Evolutionary conservation across 2,797 vertebrate species (phyloP).

Genomic region (Botia kubotai): DNA sequence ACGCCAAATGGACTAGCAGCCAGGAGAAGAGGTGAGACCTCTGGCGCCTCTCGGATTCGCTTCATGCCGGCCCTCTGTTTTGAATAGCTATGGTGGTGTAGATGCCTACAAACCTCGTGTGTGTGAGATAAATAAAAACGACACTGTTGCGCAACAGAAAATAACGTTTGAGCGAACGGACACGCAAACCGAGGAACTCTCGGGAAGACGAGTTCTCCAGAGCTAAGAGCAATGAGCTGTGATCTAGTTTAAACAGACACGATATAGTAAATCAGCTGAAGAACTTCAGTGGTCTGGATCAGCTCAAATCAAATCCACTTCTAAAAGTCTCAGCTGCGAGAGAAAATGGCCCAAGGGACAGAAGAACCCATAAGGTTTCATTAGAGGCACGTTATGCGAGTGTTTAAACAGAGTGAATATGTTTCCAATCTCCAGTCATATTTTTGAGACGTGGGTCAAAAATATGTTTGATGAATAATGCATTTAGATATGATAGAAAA

Average conservation of each 20-base stretch:
- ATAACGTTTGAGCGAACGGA: too few relatives aligned
- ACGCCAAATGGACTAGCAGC: constrained; percentile 48
- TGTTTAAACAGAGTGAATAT: constrained; percentile 11
- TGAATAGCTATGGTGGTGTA: neutral
- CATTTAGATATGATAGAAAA: neutral
- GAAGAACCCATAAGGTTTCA: constrained; percentile 23
- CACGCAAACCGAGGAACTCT: neutral
- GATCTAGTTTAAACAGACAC: neutral
- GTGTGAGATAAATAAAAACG: constrained; percentile 6
- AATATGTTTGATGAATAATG: constrained; percentile 29
- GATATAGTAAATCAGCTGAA: neutral
- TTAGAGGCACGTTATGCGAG: neutral
- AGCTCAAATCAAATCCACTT: constrained; percentile 40
- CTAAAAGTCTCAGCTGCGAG: constrained; percentile 38
- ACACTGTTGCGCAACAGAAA: neutral
- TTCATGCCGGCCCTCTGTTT: constrained; percentile 21
- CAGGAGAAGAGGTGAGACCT: constrained; percentile 48
- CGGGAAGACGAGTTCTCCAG: neutral
- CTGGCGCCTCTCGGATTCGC: constrained; percentile 49
- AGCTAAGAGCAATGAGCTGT: neutral
- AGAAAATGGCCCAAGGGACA: constrained; percentile 5
- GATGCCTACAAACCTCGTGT: neutral
- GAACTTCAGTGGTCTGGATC: constrained; percentile 18
- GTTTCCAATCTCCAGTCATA: constrained; percentile 9
- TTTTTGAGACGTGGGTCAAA: neutral